phyloP scores from a whole-genome alignment of 2,113 vertebrate genomes.

The Nothocercus nigrocapillus region DNA sequence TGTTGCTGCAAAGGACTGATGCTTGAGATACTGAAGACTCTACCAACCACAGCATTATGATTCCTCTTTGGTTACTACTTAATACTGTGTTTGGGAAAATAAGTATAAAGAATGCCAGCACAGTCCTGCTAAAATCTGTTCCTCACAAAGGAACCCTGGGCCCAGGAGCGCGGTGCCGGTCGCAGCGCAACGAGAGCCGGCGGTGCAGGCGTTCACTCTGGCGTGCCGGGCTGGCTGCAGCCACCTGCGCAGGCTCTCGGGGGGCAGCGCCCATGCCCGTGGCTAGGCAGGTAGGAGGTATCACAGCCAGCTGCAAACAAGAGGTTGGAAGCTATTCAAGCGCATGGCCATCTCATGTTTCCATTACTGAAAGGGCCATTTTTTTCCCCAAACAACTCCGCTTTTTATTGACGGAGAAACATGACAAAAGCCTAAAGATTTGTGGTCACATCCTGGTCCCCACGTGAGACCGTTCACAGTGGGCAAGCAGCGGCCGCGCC shows the following conservation, averaged over 20 bases:
- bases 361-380: too few relatives aligned
- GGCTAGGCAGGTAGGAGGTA: neutral
- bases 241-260: neutral
- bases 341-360: neutral
- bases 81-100: neutral
- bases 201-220: too few relatives aligned
- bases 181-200: fast-evolving
- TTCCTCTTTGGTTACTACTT: neutral
- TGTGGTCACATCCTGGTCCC: too few relatives aligned
- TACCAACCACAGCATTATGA: neutral
- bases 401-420: neutral
- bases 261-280: neutral
- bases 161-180: neutral
- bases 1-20: neutral
- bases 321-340: neutral
- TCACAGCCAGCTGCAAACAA: too few relatives aligned
- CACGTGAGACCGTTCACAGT: neutral
- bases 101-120: neutral
- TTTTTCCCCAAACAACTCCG: neutral
- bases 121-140: neutral
- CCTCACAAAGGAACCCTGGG: neutral
- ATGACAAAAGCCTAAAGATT: neutral
- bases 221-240: neutral
- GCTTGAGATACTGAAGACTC: neutral
- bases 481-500: neutral